Base-by-base conservation (phyloP, 2,797 vertebrate genomes). In the Dipus sagitta region DNA sequence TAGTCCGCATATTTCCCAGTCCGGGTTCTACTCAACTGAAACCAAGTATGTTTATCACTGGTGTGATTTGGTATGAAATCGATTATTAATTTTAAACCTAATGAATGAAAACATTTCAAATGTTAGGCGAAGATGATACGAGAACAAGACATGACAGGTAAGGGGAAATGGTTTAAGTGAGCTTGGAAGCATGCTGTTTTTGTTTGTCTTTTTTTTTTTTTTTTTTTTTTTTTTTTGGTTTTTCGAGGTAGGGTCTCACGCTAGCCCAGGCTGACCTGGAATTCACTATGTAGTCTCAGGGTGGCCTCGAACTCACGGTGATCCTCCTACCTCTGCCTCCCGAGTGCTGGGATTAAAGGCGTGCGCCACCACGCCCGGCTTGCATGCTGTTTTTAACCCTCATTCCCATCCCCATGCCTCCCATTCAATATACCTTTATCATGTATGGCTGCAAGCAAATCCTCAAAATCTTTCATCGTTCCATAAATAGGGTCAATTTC, bases 1-100 rank as follows among this genome's bases (percentile, higher is more conserved):
- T 99, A 99, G 96, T 99, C 99, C 0, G 97, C 95, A 68, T 99
- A 99, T 84, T 98, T 98, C 80, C 98, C 99, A 0, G 98, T 98
- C 94, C 98, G 96, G 26, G 96, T 98, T 78, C 98, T 98, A 95
- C 99, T 99, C 92, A 98, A 92, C 95, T 99, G 99, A 96, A 99
- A 99, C 99, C 99, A 99, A n/a, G 0, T 90, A 97, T 99, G 99
- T 70, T 97, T 98, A 97, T 99, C 98, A 23, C 99, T 99, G 62
- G 99, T 99, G 93, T 99, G 99, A 98, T 99, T 99, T 76, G 99
- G 99, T 97, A 99, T 99, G 88, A 99, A 99, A 97, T 99, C 99
- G 93, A 99, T 99, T 78, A 99, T 99, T 97, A 99, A 96, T 98
- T 99, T 99, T 84, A 99, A 93, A 96, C 99, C 99, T 99, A 98